A percentile compares a stretch with the other conserved stretches of the same genome.
Evolutionary conservation across 2,797 vertebrate genomes (phyloP).

Genomic region (Schizothorax lantsangensis): DNA sequence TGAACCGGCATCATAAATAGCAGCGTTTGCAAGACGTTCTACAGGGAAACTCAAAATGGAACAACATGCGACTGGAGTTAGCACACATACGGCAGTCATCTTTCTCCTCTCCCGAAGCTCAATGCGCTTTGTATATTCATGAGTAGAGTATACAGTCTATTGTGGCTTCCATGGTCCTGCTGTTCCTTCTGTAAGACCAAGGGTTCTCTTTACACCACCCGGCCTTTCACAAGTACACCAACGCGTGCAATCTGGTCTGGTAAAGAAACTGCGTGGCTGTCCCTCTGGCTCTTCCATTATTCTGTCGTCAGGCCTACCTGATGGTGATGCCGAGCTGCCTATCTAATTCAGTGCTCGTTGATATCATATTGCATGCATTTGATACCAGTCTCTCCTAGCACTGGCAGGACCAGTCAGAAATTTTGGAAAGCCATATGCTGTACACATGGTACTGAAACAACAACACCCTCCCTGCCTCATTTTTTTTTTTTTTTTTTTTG

Average conservation of each 20-base stretch:
- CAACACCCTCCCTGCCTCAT: conserved; percentile 1
- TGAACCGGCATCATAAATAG: neutral
- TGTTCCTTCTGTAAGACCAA: conserved; percentile 51
- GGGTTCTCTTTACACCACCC: conserved; percentile 37
- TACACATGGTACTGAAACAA: conserved; percentile 30
- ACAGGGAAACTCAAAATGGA: neutral
- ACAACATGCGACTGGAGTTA: conserved; percentile 18
- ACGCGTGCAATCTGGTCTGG: conserved; percentile 49
- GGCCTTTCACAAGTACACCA: conserved; percentile 44
- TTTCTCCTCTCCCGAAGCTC: conserved; percentile 65
- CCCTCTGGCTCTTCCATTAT: conserved; percentile 39
- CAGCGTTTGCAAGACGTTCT: neutral
- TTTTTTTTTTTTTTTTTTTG: conserved; percentile 18
- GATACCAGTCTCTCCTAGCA: conserved; percentile 13
- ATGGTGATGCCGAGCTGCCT: conserved; percentile 24
- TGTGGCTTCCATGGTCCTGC: conserved; percentile 49
- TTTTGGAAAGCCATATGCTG: neutral
- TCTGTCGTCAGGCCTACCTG: conserved; percentile 40
- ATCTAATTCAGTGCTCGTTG: neutral
- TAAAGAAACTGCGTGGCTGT: conserved; percentile 22
- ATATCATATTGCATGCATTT: conserved; percentile 37
- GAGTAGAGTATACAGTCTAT: conserved; percentile 52
- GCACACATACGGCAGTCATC: conserved; percentile 67
- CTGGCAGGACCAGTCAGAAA: neutral
- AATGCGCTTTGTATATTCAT: conserved; percentile 70